Evolutionary conservation across 2,113 vertebrate species (phyloP), one percentile per base, ranked within the genome.

Genomic region (Leucosticte australis): DNA sequence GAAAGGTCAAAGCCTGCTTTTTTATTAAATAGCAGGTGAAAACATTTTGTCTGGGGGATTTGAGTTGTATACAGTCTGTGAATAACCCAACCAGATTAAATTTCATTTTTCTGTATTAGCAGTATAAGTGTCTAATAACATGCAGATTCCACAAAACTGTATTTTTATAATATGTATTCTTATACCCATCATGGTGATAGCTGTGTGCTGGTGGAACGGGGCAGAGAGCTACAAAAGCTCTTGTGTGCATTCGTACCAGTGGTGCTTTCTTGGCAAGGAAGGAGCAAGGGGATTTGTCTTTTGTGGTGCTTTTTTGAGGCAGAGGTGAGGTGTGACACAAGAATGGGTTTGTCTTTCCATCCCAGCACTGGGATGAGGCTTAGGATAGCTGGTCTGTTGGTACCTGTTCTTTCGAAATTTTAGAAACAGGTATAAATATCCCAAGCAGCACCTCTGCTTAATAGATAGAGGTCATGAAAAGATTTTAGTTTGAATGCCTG

Each of bases 11-110:
- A 76, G 12, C 17, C 63, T 88, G 59, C 31, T 80, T 21, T 94
- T 56, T 92, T 89, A 95, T 92, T 83, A 57, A 91, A 87, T 49
- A 94, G 47, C 64, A 79, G 37, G 42, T 87, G 62, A 80, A 92
- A 94, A 87, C 37, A 64, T 87, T 89, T 91, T 91, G n/a, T 50
- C 60, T 44, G 14, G 89, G 39, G n/a, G 46, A 91, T 37, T 57
- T 62, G 52, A 73, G 77, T 90, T 90, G n/a, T 78, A 92, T 83
- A 46, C 17, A 60, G 39, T 86, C 79, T 78, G 23, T 82, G 24
- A 87, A 87, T 84, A 74, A 87, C 57, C 20, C 82, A 74, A 87
- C 57, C 20, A 90, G 74, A 92, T 89, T 37, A 68, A 50, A 76
- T 94, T 74, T 83, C 7, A 64, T 90, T 83, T 89, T 87, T 67